These are phyloP conservation scores for Pempheris klunzingeri DNA, from an alignment of 2,797 vertebrate species.

Conservation along the genomic window DNA sequence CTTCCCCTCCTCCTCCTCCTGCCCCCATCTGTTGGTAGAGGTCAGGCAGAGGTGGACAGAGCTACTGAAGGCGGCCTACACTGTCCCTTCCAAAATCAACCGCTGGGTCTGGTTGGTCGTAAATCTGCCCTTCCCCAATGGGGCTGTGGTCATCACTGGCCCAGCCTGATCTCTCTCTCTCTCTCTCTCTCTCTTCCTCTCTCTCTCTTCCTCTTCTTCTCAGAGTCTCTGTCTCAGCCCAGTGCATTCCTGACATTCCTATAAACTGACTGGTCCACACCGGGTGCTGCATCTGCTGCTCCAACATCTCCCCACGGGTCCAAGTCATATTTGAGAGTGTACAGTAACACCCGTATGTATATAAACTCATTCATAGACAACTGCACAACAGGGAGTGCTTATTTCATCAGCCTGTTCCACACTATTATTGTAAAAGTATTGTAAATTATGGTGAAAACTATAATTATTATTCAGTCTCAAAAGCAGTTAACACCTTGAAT, in stretches of 20 bases:
- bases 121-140: conserved; percentile 70
- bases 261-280: conserved; percentile 67
- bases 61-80: conserved; percentile 37
- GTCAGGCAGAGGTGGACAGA: conserved; percentile 57
- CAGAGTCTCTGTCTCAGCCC: conserved; percentile 53
- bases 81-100: conserved; percentile 59
- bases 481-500: background rate
- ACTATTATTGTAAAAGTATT: background rate
- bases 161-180: conserved; percentile 49
- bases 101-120: conserved; percentile 57
- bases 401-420: background rate
- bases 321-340: conserved; percentile 34
- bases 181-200: conserved; percentile 40
- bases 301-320: conserved; percentile 31
- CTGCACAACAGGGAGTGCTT: background rate
- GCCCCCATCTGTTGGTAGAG: conserved; percentile 31
- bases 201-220: conserved; percentile 31
- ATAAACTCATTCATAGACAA: background rate
- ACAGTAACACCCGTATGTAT: conserved; percentile 17
- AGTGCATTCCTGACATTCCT: conserved; percentile 84
- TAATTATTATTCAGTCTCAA: background rate
- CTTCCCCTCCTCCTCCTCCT: background rate
- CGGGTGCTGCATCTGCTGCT: conserved; percentile 70
- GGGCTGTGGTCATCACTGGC: conserved; percentile 60
- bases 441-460: background rate